These are phyloP conservation scores for Epistrophella euchroma DNA, from an alignment of 2,888 invertebrate species.

Conservation along the genomic window DNA sequence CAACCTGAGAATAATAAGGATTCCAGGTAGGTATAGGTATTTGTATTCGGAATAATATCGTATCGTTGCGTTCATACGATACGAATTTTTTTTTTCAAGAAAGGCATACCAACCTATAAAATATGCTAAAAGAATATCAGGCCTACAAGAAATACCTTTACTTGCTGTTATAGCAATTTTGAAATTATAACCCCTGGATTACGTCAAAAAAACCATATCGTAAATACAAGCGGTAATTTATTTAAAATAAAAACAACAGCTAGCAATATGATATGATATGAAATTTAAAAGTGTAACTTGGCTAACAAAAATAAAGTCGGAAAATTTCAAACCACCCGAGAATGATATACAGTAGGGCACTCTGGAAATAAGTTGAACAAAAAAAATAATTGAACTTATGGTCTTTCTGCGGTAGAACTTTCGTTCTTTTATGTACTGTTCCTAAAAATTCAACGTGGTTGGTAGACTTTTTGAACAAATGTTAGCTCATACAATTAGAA, in stretches of 20 bases:
- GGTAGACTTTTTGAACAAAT: too few species aligned
- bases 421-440: too few species aligned
- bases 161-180: not conserved
- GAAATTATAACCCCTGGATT: slow-evolving; percentile 2
- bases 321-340: not conserved
- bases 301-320: not conserved
- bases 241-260: not conserved
- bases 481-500: too few species aligned
- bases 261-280: not conserved
- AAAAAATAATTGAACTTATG: too few species aligned
- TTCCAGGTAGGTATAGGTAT: not conserved
- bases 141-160: not conserved
- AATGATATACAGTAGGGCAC: not conserved
- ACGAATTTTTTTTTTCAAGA: too few species aligned
- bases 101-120: not conserved
- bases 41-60: too few species aligned
- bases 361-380: not conserved
- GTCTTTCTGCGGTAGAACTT: too few species aligned
- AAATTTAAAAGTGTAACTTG: not conserved
- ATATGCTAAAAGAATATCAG: not conserved
- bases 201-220: not conserved
- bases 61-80: not conserved
- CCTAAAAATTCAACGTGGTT: too few species aligned
- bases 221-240: not conserved
- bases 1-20: slow-evolving; percentile 11